phyloP scores from a whole-genome alignment of 2,113 vertebrate species.

The Chunga burmeisteri region DNA sequence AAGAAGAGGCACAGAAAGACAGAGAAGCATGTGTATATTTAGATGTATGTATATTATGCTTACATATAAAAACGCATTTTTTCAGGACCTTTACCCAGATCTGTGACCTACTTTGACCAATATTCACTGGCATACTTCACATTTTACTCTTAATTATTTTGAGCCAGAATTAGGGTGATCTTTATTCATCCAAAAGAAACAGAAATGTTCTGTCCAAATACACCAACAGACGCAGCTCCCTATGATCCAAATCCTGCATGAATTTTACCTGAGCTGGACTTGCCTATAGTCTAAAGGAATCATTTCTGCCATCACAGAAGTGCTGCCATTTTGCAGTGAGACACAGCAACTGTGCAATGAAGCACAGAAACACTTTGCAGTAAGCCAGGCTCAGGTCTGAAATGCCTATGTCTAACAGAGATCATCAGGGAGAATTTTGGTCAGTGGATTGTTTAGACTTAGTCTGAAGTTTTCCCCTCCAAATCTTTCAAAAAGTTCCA shows the following conservation, averaged over 20 bases:
- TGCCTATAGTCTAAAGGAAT: background rate
- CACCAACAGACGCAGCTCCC: conserved; percentile 6
- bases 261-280: conserved; percentile 1
- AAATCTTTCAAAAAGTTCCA: background rate
- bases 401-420: background rate
- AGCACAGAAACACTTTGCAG: background rate
- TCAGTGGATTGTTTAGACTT: background rate
- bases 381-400: background rate
- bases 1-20: background rate
- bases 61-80: background rate
- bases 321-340: background rate
- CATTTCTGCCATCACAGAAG: background rate
- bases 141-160: background rate
- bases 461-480: background rate
- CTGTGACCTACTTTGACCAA: background rate
- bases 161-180: background rate
- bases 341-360: background rate
- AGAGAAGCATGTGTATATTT: background rate
- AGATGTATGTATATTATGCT: background rate
- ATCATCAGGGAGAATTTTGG: background rate
- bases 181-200: background rate
- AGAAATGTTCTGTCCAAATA: background rate
- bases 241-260: background rate
- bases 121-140: background rate
- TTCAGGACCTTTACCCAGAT: background rate